A percentile compares a stretch with the other conserved stretches of the same genome.
Evolutionary conservation across 2,113 vertebrate genomes (phyloP).

Genomic region (Notothenia rossii): DNA sequence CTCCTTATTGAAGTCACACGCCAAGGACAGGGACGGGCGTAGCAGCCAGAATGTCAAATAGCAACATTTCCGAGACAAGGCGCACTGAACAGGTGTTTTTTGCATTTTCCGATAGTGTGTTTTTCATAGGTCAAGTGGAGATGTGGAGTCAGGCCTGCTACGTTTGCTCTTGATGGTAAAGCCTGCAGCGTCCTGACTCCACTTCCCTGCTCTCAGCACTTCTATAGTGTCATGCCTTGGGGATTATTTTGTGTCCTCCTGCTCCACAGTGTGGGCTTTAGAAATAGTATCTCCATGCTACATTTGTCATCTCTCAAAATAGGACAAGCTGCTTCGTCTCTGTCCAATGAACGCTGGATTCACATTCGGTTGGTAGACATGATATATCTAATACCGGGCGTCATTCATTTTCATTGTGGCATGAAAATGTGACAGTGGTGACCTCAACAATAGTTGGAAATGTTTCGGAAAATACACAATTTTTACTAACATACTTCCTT

Average conservation of each 20-base stretch:
- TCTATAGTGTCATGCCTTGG: conserved; percentile 30
- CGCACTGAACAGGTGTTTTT: conserved; percentile 26
- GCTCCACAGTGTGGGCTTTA: conserved; percentile 31
- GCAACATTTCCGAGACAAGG: conserved; percentile 1
- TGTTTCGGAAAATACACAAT: background rate
- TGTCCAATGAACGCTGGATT: conserved; percentile 31
- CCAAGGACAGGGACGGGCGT: background rate
- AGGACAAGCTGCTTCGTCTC: conserved; percentile 48
- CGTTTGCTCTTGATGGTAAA: background rate
- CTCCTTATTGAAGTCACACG: conserved; percentile 4
- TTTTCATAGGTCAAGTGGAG: conserved; percentile 35
- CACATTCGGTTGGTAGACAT: conserved; percentile 16
- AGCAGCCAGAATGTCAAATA: background rate
- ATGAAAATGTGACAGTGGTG: conserved; percentile 3
- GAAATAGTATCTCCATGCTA: conserved; percentile 39
- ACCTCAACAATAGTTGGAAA: background rate
- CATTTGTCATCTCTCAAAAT: conserved; percentile 66
- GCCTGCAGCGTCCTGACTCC: conserved; percentile 27
- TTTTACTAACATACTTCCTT: background rate
- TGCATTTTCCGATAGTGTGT: conserved; percentile 50
- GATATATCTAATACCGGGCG: background rate
- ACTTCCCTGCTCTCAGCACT: conserved; percentile 52
- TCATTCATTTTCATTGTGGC: conserved; percentile 18
- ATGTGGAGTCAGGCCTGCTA: conserved; percentile 19
- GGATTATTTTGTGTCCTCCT: conserved; percentile 54